Base-by-base conservation (phyloP, 1,140 invertebrate species). In the Copidosoma floridanum region DNA sequence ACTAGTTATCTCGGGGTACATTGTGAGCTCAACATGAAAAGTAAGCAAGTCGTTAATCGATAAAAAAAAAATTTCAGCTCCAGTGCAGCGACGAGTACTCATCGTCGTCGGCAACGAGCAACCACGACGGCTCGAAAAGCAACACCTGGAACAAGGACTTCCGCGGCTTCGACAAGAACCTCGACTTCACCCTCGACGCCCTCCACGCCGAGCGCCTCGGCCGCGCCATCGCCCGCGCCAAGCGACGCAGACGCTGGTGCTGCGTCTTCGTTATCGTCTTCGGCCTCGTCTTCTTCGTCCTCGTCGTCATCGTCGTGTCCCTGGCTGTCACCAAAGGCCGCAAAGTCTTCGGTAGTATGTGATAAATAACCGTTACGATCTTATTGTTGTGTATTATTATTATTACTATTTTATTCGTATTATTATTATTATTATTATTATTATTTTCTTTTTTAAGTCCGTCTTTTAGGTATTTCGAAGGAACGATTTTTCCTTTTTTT, bases 301-400 rank as follows among this genome's bases (percentile, higher is more conserved):
- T 87, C 65, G 86, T 85, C 58, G 85, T 88, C 32, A 83, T 88
- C 77, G 77, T 84, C 40, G 85, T 88, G 64, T 87, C 85, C 65
- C 74, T 88, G 68, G 81, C 85, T 20, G 73, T 86, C 47, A 87
- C 86, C 24, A 81, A 82, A 62, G 86, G 86, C 59, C 85, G 85
- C 68, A 82, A 85, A 65, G 82, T 87, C 77, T 88, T 88, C 67
- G 86, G 86, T 43, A 86, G 86, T 63, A 85, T 88, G 82, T 79
- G 61, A 75, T 43, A 55, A 52, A 27, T 14, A 1, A 11, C 21
- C 21, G 16, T 1, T 41, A 18, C n/a, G 10, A 18, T 8, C 40
- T 10, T 16, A 12, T 16, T 38, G 37, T 38, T 16, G 16, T n/a
- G 3, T 38, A 38, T 38, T 38, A 43, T 3, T 20, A 43, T 43